Evolutionary conservation across 92 coral and sea anemone genomes (phyloP).

Genomic region (Plumapathes pennacea): DNA sequence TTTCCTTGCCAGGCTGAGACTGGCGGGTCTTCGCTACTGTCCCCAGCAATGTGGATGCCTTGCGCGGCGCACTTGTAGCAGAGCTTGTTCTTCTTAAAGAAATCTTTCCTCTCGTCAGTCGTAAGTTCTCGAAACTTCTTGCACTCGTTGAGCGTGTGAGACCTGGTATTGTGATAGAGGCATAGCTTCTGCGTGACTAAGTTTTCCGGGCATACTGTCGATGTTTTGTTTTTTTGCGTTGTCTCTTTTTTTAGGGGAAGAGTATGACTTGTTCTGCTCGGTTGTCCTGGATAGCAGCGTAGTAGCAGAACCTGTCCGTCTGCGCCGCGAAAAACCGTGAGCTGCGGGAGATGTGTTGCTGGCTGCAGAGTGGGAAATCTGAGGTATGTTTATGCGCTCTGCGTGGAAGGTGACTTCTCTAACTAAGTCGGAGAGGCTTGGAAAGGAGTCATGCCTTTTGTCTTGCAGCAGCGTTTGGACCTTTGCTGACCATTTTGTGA

Average conservation of each 20-base stretch:
- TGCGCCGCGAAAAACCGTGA: too few species aligned
- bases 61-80: conserved; percentile 37
- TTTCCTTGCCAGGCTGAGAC: conserved; percentile 3
- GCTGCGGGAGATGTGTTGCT: too few species aligned
- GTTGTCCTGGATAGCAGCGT: too few species aligned
- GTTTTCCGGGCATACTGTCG: too few species aligned
- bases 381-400: conserved; percentile 43
- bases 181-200: conserved; percentile 9
- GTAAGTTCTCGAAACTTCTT: conserved; percentile 36
- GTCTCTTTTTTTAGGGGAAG: too few species aligned
- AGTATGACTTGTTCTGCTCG: too few species aligned
- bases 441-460: conserved; percentile 37
- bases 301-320: too few species aligned
- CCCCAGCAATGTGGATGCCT: conserved; percentile 20
- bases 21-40: conserved; percentile 18
- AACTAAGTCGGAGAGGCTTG: conserved; percentile 46
- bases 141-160: conserved; percentile 36
- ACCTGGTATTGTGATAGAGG: conserved; percentile 27
- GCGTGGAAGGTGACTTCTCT: conserved; percentile 45
- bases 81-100: conserved; percentile 19
- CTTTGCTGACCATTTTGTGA: conserved; percentile 44
- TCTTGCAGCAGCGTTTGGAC: conserved; percentile 41
- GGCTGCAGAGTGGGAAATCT: too few species aligned
- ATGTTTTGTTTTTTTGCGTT: too few species aligned
- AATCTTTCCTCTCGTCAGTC: conserved; percentile 23